Base-by-base conservation (phyloP, 2,113 vertebrate genomes). In the Austrofundulus limnaeus region DNA sequence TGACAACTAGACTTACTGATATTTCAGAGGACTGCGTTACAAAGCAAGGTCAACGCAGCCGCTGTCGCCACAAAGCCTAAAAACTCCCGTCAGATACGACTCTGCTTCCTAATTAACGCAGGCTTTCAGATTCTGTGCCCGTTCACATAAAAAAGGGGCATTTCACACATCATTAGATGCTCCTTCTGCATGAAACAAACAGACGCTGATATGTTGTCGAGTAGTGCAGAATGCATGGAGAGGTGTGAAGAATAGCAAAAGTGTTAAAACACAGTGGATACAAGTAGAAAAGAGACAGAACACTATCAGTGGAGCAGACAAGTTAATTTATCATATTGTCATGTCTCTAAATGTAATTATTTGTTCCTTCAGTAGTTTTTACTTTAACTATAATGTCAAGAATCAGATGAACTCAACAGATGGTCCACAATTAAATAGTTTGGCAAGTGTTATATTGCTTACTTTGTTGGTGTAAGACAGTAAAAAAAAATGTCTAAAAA, bases 11-110 rank as follows among this genome's bases (percentile, higher is more conserved):
- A 11, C 28, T 52, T 13, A 31, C 3, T 34, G 28, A 7, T 52
- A 52, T 34, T n/a, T 52, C 31, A 19, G 3, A 51, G 25, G 16
- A n/a, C 50, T 34, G n/a, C 2, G 11, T 2, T 34, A 52, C 50
- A 52, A 52, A 52, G 50, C 17, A 52, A 52, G 50, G 50, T 52
- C 50, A 52, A 52, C 28, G 13, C 50, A 24, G 21, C 25, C 10
- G 28, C 25, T 19, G 50, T n/a, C 31, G 0, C 9, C 5, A 34
- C 11, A 11, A 11, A 52, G 31, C 25, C 50, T 34, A 11, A 34
- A n/a, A 52, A 52, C 28, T 52, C 4, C 6, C 14, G 14, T 51
- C 23, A 28, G 49, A 51, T 25, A 28, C 16, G 34, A 52, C 28
- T 34, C 19, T 34, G 17, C 21, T 11, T 34, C 50, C 31, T 52